A percentile compares a stretch with the other conserved stretches of the same genome.
Evolutionary conservation across 1,140 invertebrate species (phyloP).

Genomic region (Halyomorpha halys): DNA sequence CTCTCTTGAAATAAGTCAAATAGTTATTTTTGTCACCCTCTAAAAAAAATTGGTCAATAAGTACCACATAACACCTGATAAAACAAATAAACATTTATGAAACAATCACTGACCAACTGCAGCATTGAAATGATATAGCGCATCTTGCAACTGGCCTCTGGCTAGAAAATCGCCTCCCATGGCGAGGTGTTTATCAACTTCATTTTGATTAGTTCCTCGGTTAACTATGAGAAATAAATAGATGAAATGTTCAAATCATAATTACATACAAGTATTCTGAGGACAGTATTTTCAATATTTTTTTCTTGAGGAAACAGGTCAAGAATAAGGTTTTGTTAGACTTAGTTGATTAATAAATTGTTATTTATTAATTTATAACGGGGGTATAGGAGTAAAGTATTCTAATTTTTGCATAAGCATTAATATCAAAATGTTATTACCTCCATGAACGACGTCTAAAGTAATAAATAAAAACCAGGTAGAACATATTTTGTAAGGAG

Average conservation of each 20-base stretch:
- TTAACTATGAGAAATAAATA: constrained; percentile 8
- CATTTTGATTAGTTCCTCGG: constrained; percentile 44
- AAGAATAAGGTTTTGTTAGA: too few species aligned
- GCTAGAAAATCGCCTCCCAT: constrained; percentile 83
- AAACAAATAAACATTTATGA: neutral
- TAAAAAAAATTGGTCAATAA: constrained; percentile 39
- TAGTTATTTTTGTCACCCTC: constrained; percentile 95
- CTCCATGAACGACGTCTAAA: constrained; percentile 27
- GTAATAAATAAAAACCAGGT: constrained; percentile 30
- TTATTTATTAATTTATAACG: too few species aligned
- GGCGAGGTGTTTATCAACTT: constrained; percentile 87
- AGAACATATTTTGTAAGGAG: constrained; percentile 29
- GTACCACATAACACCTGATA: neutral
- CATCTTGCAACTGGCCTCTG: constrained; percentile 88
- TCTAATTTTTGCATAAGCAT: too few species aligned
- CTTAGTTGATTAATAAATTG: too few species aligned
- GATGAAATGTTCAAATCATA: too few species aligned
- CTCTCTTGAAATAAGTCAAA: constrained; percentile 86
- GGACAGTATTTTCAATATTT: too few species aligned
- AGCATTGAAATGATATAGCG: constrained; percentile 93
- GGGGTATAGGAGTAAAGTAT: too few species aligned
- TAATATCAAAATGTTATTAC: constrained; percentile 11
- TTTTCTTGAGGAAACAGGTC: too few species aligned
- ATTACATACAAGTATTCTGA: too few species aligned
- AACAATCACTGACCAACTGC: constrained; percentile 70